Evolutionary conservation across 2,888 invertebrate genomes (phyloP).

Genomic region (Thymelicus sylvestris): DNA sequence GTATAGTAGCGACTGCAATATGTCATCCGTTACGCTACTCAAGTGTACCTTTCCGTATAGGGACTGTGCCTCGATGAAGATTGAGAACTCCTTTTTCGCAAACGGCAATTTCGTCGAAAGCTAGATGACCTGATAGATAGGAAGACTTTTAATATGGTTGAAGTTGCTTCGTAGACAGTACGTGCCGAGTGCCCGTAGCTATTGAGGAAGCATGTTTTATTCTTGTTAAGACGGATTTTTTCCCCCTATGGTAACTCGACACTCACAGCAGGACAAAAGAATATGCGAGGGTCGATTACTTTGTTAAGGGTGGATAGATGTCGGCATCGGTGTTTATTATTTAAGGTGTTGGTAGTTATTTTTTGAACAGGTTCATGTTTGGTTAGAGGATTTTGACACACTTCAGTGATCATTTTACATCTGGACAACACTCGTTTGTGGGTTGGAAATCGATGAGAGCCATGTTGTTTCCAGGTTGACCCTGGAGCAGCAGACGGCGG

Average conservation of each 20-base stretch:
- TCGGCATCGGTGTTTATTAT: not conserved
- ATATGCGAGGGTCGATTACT: slow-evolving; percentile 1
- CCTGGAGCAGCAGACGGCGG: slow-evolving; percentile 93
- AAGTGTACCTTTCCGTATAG: not conserved
- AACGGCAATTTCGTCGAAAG: slow-evolving; percentile 11
- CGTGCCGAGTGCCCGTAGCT: slow-evolving; percentile 23
- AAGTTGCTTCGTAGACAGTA: slow-evolving; percentile 34
- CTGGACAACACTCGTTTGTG: no score
- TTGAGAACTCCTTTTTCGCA: slow-evolving; percentile 3
- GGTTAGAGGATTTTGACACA: not conserved
- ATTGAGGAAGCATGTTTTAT: slow-evolving; percentile 13
- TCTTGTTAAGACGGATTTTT: slow-evolving; percentile 8
- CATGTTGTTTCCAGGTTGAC: slow-evolving; percentile 82
- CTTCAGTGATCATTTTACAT: no score
- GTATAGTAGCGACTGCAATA: slow-evolving; percentile 14
- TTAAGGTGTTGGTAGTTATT: not conserved
- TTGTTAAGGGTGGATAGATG: slow-evolving; percentile 10
- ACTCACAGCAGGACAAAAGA: slow-evolving; percentile 1
- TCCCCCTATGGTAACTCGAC: slow-evolving; percentile 1
- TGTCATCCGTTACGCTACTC: slow-evolving; percentile 19
- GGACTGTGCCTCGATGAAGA: not conserved
- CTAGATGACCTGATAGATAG: slow-evolving; percentile 30
- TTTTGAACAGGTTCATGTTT: not conserved
- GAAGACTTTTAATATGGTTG: slow-evolving; percentile 22
- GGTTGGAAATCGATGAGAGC: no score